Conservation (phyloP, 2,113 vertebrate genomes). For the Hucho hucho region DNA sequence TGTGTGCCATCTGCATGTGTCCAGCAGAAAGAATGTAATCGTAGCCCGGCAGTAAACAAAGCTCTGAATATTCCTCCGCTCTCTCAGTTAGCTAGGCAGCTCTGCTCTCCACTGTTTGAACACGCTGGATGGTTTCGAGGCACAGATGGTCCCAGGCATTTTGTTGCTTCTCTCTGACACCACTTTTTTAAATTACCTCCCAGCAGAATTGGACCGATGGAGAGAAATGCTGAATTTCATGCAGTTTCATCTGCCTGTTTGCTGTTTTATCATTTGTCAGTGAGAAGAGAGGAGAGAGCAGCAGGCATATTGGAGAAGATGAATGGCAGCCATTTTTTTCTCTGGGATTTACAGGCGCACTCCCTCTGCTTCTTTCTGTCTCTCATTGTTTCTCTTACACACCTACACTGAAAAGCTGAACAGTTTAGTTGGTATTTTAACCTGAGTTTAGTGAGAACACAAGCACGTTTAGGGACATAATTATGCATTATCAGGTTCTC, state of each 20-base stretch:
- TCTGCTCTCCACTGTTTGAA: conserved; percentile 49
- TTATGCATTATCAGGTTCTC: not conserved
- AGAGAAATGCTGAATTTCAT: conserved; percentile 10
- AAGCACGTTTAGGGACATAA: conserved; percentile 5
- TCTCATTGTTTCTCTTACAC: not conserved
- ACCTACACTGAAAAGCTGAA: conserved; percentile 16
- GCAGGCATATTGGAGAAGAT: not conserved
- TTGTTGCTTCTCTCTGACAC: conserved; percentile 21
- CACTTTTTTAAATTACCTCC: conserved; percentile 37
- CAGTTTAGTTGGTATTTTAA: not conserved
- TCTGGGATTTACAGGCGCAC: not conserved
- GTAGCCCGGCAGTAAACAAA: conserved; percentile 50
- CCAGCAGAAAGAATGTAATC: conserved; percentile 36
- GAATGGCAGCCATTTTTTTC: conserved; percentile 2
- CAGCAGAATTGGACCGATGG: conserved; percentile 25
- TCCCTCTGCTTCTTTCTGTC: not conserved
- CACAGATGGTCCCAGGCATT: conserved; percentile 38
- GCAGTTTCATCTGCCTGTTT: not conserved
- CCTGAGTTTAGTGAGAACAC: not conserved
- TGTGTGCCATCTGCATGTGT: conserved; percentile 53
- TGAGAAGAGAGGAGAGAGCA: not conserved
- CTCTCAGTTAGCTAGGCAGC: conserved; percentile 16
- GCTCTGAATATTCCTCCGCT: conserved; percentile 21
- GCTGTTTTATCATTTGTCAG: not conserved
- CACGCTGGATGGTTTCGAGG: conserved; percentile 40